phyloP scores from a whole-genome alignment of 2,888 invertebrate genomes.

The Andricus curvator region DNA sequence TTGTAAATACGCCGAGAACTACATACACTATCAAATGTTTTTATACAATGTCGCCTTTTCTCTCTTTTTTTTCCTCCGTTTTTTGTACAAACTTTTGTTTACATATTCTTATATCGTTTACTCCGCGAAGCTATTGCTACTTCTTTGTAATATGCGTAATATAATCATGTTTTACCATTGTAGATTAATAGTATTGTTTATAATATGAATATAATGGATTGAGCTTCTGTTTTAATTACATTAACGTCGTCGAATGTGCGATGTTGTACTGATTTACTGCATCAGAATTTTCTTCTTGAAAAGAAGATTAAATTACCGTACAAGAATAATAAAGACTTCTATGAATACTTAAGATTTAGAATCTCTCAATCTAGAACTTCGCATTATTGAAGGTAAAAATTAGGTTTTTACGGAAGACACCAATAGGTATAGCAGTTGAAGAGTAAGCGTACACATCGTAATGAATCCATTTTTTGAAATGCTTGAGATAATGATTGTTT shows the following conservation, averaged over 20 bases:
- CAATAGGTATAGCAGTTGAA: background rate
- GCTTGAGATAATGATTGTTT: too few species aligned
- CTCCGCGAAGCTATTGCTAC: slow-evolving; percentile 51
- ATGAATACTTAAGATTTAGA: background rate
- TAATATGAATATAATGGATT: slow-evolving; percentile 42
- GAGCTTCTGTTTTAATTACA: slow-evolving; percentile 2
- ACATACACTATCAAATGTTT: slow-evolving; percentile 68
- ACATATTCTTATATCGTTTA: slow-evolving; percentile 68
- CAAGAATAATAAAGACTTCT: slow-evolving; percentile 44
- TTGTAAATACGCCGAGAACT: slow-evolving; percentile 71
- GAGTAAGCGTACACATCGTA: too few species aligned
- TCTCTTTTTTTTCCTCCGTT: slow-evolving; percentile 70
- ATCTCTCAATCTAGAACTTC: background rate
- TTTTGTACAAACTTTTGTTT: slow-evolving; percentile 77
- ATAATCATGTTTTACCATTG: slow-evolving; percentile 68
- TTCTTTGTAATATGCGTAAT: slow-evolving; percentile 66
- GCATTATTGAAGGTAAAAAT: background rate
- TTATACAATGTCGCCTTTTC: slow-evolving; percentile 71
- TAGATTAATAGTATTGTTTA: slow-evolving; percentile 56
- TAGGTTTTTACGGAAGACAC: background rate
- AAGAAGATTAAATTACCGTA: slow-evolving; percentile 26
- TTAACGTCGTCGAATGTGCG: background rate
- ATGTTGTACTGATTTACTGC: background rate
- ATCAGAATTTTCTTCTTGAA: background rate
- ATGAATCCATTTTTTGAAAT: too few species aligned